phyloP scores from a whole-genome alignment of 2,797 vertebrate genomes.

The Spinus pinus region DNA sequence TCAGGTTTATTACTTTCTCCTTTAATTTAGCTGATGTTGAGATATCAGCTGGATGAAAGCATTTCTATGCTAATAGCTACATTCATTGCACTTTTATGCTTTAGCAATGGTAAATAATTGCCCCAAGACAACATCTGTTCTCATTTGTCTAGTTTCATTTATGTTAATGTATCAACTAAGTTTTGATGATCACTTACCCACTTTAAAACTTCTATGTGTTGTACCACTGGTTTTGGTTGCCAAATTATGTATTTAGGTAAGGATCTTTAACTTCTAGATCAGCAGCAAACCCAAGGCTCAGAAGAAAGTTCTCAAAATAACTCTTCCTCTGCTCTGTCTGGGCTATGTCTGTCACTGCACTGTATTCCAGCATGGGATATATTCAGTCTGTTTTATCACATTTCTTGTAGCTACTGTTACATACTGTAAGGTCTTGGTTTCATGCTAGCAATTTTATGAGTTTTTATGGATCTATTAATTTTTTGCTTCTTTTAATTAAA shows the following conservation, averaged over 20 bases:
- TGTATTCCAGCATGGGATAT: background rate
- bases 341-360: background rate
- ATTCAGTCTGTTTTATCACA: background rate
- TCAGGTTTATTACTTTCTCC: background rate
- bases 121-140: constrained; percentile 16
- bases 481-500: background rate
- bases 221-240: background rate
- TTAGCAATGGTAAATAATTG: background rate
- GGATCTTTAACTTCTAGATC: background rate
- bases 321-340: background rate
- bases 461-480: background rate
- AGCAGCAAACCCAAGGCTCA: background rate
- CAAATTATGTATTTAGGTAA: background rate
- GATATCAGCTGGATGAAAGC: background rate
- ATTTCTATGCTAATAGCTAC: constrained; percentile 18
- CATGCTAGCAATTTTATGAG: background rate
- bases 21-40: background rate
- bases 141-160: constrained; percentile 26
- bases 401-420: background rate
- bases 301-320: background rate
- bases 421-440: background rate
- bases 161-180: background rate
- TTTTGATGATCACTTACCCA: background rate
- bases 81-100: constrained; percentile 11
- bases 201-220: background rate